Percentiles rank a stretch among this genome's conserved stretches.
Evolutionary conservation across 2,797 vertebrate genomes (phyloP).

Genomic region (Eidolon dupreanum): DNA sequence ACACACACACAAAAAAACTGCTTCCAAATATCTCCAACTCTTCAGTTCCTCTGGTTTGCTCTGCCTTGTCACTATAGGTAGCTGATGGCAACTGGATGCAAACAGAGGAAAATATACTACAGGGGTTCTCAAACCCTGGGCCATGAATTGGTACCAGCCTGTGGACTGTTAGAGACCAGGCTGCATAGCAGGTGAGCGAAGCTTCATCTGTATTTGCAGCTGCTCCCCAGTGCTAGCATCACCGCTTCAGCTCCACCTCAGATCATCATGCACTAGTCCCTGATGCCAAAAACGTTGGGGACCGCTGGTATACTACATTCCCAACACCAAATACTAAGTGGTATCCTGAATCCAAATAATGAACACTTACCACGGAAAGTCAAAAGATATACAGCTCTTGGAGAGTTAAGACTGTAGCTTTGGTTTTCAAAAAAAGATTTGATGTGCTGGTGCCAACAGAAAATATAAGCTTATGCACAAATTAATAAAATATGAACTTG

Average conservation of each 20-base stretch:
- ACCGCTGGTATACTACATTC: neutral
- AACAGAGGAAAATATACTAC: neutral
- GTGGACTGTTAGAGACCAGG: too few species aligned
- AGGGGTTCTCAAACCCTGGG: too few species aligned
- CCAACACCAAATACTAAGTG: constrained; percentile 35
- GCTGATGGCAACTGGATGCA: neutral
- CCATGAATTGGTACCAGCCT: too few species aligned
- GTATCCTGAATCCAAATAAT: constrained; percentile 32
- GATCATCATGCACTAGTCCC: too few species aligned
- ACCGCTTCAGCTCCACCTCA: too few species aligned
- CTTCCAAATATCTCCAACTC: constrained; percentile 41
- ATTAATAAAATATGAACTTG: constrained; percentile 31
- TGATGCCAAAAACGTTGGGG: too few species aligned
- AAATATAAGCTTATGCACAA: constrained; percentile 19
- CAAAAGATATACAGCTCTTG: neutral
- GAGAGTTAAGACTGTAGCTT: neutral
- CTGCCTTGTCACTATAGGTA: neutral
- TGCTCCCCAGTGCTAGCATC: too few species aligned
- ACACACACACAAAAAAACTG: neutral
- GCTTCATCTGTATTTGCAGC: too few species aligned
- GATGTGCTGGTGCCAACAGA: neutral
- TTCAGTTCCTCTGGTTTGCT: neutral
- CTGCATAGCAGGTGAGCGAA: too few species aligned
- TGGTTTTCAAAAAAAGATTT: constrained; percentile 42
- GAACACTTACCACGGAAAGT: neutral